phyloP scores from a whole-genome alignment of 2,888 invertebrate genomes.

The Eudasyphora cyanicolor region DNA sequence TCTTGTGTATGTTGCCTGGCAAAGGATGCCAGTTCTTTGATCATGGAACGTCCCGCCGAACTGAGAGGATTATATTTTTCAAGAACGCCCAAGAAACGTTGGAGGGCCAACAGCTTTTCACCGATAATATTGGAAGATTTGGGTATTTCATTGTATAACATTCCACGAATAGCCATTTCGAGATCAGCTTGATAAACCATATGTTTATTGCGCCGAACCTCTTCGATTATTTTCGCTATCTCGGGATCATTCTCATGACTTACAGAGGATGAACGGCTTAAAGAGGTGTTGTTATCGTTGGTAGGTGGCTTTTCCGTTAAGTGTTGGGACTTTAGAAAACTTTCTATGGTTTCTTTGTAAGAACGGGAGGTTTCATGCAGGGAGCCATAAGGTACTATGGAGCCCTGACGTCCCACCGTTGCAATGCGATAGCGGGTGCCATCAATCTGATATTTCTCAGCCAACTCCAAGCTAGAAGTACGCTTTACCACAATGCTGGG shows the following conservation, averaged over 20 bases:
- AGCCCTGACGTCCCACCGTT: slow-evolving; percentile 69
- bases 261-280: neutral
- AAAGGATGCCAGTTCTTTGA: slow-evolving; percentile 83
- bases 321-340: slow-evolving; percentile 67
- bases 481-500: slow-evolving; percentile 83
- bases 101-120: slow-evolving; percentile 87
- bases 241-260: slow-evolving; percentile 1
- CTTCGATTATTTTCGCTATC: slow-evolving; percentile 67
- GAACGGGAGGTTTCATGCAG: slow-evolving; percentile 78
- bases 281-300: neutral
- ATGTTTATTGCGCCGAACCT: slow-evolving; percentile 79
- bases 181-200: slow-evolving; percentile 91
- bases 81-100: slow-evolving; percentile 87
- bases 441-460: slow-evolving; percentile 72
- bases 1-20: slow-evolving; percentile 80
- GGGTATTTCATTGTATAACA: slow-evolving; percentile 91
- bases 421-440: slow-evolving; percentile 67
- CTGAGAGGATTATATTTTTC: slow-evolving; percentile 90
- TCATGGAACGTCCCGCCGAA: slow-evolving; percentile 84
- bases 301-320: slow-evolving; percentile 67
- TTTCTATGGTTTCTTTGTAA: slow-evolving; percentile 69
- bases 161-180: slow-evolving; percentile 91
- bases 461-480: slow-evolving; percentile 76
- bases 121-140: slow-evolving; percentile 85
- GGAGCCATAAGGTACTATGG: slow-evolving; percentile 61